Base-by-base conservation (phyloP, 2,797 vertebrate genomes). In the Anas flavirostris region DNA sequence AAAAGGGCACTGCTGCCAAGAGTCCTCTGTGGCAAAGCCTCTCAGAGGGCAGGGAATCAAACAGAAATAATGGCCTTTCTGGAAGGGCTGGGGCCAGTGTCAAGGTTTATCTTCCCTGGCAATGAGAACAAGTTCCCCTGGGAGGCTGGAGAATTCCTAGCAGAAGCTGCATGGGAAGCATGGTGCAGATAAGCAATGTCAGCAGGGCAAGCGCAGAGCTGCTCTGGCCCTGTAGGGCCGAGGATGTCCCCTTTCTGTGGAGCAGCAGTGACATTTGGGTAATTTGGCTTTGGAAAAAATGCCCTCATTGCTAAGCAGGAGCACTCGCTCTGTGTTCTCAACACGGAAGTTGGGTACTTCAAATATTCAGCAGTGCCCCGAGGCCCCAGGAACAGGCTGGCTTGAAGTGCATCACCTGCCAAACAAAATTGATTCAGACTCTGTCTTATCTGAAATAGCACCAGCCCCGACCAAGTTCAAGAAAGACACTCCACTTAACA, bases 401-500 rank as follows among this genome's bases (percentile, higher is more conserved):
- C 72, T 58, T 75, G 59, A 82, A 90, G 88, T 26, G 79, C 84
- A 69, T 96, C 77, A 14, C 79, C 96, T 96, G 96, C 94, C 68
- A 83, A 72, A 84, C 86, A n/a, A 55, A 82, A 96, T 96, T 33
- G 95, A 97, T 96, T 96, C 64, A 21, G 43, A 39, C 74, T 77
- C 69, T 83, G 95, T 91, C 92, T 96, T 91, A 90, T 90, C 91
- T 82, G 88, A 90, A 94, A 94, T 52, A 66, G 94, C 77, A 11
- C 31, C 1, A 33, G 90, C 85, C 82, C 59, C 55, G 33, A 56
- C 91, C 86, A 33, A 92, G 77, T 18, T 87, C 92, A 75, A 91
- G 91, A 94, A 56, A 76, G 85, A 81, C 43, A 10, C 77, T 92
- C 22, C 87, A 82, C 67, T 94, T 95, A 83, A 81, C 77, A 66